Conservation (phyloP, 1,140 invertebrate genomes). For the Saccostrea glomerata region DNA sequence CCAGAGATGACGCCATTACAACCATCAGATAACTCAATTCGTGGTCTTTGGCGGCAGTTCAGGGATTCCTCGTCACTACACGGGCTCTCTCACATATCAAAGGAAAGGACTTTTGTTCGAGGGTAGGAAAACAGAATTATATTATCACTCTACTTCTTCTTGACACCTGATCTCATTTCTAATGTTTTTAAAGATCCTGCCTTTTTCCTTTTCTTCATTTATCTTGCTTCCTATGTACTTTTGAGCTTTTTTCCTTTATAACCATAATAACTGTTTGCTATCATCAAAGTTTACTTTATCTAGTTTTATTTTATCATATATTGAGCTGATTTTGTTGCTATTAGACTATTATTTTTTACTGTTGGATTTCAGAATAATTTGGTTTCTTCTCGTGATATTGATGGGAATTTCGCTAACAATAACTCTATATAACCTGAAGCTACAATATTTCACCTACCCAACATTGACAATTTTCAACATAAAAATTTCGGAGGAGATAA, state of each 20-base stretch:
- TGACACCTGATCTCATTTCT: background rate
- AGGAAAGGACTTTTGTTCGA: background rate
- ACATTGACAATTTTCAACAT: constrained; percentile 42
- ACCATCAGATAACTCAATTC: background rate
- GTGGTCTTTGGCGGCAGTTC: background rate
- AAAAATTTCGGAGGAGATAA: background rate
- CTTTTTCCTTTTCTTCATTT: background rate
- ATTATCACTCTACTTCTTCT: no score
- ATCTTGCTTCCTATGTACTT: background rate
- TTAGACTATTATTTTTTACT: background rate
- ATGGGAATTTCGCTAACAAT: constrained; percentile 31
- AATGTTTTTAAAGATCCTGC: background rate
- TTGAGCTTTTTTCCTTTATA: background rate
- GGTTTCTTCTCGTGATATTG: constrained; percentile 29
- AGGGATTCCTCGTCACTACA: background rate
- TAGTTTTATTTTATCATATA: no score
- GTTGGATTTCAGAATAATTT: constrained; percentile 31
- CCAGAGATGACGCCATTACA: background rate
- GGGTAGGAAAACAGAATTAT: background rate
- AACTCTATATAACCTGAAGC: constrained; percentile 7
- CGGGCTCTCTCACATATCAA: background rate
- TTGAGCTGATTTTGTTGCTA: no score
- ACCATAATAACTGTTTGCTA: background rate
- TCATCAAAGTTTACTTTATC: no score
- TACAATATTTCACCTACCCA: constrained; percentile 38